phyloP scores from a whole-genome alignment of 2,113 vertebrate species.

The Penelope pileata region DNA sequence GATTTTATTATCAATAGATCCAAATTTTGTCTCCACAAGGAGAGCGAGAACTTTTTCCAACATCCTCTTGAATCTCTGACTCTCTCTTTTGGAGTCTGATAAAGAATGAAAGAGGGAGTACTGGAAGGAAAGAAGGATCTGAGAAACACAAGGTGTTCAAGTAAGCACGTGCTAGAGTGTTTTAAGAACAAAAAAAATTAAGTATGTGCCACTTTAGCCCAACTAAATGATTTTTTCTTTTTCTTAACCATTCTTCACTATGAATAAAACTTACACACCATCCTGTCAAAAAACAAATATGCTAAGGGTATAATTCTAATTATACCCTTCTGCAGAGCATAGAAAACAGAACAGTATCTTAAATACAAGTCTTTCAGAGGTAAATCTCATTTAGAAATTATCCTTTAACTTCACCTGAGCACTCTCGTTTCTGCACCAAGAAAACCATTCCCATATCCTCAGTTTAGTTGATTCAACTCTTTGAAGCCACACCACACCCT shows the following conservation, averaged over 20 bases:
- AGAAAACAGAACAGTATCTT: not conserved
- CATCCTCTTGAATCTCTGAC: not conserved
- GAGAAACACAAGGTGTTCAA: not conserved
- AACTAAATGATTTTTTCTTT: not conserved
- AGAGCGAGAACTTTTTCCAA: not conserved
- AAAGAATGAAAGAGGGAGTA: not conserved
- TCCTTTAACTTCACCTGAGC: not conserved
- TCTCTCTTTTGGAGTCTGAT: not conserved
- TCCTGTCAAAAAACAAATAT: not conserved
- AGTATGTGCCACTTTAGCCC: not conserved
- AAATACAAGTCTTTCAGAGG: not conserved
- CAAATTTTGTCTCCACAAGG: not conserved
- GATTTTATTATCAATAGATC: not conserved
- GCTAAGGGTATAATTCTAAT: no score
- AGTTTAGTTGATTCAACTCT: rapidly evolving
- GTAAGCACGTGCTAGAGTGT: not conserved
- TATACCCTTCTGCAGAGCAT: not conserved
- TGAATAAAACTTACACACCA: not conserved
- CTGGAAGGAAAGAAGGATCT: not conserved
- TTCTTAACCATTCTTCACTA: not conserved
- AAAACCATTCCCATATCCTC: not conserved
- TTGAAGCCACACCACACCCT: not conserved
- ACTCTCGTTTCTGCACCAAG: not conserved
- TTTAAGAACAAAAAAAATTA: not conserved
- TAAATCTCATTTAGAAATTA: not conserved